Percentiles rank a stretch among this genome's conserved stretches.
phyloP scores from a whole-genome alignment of 2,797 vertebrate genomes.

The Microchirus variegatus region DNA sequence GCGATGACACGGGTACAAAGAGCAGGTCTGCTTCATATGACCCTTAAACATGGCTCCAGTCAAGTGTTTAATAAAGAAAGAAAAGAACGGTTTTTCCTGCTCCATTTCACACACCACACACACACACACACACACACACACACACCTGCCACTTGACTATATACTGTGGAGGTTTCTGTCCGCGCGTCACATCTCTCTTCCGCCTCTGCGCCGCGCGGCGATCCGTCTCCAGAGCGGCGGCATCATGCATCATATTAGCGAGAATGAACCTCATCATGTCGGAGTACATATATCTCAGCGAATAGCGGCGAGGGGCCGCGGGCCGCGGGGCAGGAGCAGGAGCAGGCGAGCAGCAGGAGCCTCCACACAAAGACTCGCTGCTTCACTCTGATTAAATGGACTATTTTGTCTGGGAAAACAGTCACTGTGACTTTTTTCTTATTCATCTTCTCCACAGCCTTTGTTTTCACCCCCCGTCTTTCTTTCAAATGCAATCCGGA shows the following conservation, averaged over 20 bases:
- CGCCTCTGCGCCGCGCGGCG: slow-evolving; percentile 13
- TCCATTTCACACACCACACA: slow-evolving; percentile 48
- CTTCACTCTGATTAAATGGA: slow-evolving; percentile 54
- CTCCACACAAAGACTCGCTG: slow-evolving; percentile 33
- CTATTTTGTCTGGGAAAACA: slow-evolving; percentile 56
- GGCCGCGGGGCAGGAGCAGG: slow-evolving; percentile 26
- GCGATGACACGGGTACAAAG: slow-evolving; percentile 69
- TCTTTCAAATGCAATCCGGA: slow-evolving; percentile 36
- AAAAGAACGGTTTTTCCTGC: slow-evolving; percentile 62
- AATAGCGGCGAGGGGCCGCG: slow-evolving; percentile 22
- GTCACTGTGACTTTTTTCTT: slow-evolving; percentile 32
- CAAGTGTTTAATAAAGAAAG: slow-evolving; percentile 69
- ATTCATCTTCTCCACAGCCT: slow-evolving; percentile 2
- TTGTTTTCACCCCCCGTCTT: slow-evolving; percentile 8
- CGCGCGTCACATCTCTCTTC: slow-evolving; percentile 48
- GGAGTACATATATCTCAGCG: slow-evolving; percentile 57
- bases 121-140: slow-evolving; percentile 9
- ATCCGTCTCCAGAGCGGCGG: slow-evolving; percentile 39
- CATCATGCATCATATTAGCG: slow-evolving; percentile 48
- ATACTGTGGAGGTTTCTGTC: slow-evolving; percentile 34
- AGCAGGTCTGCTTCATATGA: slow-evolving; percentile 66
- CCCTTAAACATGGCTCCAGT: slow-evolving; percentile 71
- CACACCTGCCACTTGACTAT: slow-evolving; percentile 37
- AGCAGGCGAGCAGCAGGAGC: neutral
- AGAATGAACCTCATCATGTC: slow-evolving; percentile 53